Percentiles rank a stretch among this genome's conserved stretches.
Conservation (phyloP, 1,140 invertebrate genomes). For the Drosophila jambulina region DNA sequence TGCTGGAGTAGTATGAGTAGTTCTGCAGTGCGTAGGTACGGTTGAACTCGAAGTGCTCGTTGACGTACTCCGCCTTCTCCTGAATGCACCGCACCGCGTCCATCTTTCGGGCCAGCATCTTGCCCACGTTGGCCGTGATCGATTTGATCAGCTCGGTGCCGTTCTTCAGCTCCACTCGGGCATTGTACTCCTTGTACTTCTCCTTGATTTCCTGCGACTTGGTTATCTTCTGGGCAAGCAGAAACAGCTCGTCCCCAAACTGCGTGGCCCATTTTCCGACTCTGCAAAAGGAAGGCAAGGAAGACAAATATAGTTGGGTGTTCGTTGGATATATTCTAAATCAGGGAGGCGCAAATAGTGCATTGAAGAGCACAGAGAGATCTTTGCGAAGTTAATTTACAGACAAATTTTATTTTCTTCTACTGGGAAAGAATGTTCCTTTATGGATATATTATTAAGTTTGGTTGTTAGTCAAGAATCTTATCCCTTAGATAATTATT, state of each 20-base stretch:
- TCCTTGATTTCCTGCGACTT: constrained; percentile 87
- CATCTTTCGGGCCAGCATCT: constrained; percentile 93
- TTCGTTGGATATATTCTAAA: neutral
- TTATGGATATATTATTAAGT: too few species aligned
- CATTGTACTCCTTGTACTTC: constrained; percentile 91
- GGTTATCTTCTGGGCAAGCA: constrained; percentile 87
- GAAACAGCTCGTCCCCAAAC: constrained; percentile 88
- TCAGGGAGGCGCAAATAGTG: neutral
- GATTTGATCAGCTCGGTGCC: constrained; percentile 90
- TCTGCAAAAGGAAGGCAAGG: constrained; percentile 76
- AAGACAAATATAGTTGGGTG: neutral
- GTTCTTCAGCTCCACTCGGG: constrained; percentile 90
- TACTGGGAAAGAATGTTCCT: neutral
- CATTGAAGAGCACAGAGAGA: too few species aligned
- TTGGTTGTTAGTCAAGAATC: too few species aligned
- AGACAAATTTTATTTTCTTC: too few species aligned
- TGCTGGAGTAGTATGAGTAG: constrained; percentile 90
- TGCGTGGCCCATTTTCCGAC: constrained; percentile 87
- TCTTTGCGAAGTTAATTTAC: too few species aligned
- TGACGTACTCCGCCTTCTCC: constrained; percentile 88
- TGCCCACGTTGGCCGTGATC: constrained; percentile 90
- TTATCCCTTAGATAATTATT: too few species aligned
- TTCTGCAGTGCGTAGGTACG: constrained; percentile 74
- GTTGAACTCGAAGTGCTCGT: constrained; percentile 87
- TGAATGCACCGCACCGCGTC: constrained; percentile 92